Base-by-base conservation (phyloP, 2,888 invertebrate genomes). In the Mimachlamys varia region DNA sequence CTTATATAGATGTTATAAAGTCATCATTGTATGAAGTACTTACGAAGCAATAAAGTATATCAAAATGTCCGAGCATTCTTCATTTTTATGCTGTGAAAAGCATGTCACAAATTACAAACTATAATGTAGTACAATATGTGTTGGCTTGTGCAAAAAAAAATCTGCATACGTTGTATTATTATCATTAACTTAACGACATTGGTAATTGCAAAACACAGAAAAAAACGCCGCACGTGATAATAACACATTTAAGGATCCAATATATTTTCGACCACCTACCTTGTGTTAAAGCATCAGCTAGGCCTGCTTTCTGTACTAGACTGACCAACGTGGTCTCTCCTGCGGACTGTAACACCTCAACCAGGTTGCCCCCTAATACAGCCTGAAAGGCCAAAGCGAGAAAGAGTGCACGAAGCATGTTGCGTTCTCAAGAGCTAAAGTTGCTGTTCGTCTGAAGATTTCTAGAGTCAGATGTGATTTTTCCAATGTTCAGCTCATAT, bases 231-330 rank as follows among this genome's bases (percentile, higher is more conserved):
- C 22, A 58, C 7, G 19, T 22, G 7, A 58, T 4, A 58, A 58
- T 58, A 58, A 2, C 22, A 3, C 58, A n/a, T 7, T 19, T 22
- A 33, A 76, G 13, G 7, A 76, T 33, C 4, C 12, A 76, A n/a
- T 2, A 62, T 62, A n/a, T 33, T 33, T 12, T 19, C 33, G 27
- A 27, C 76, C 33, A 76, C 76, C 33, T 12, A 76, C 76, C 76
- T 27, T 76, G 76, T 76, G 12, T 15, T 3, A 76, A 22, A 15
- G 92, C 92, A 22, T 88, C 89, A 0, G 93, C 93, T 22, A 95
- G 91, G 0, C 92, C 92, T 22, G 94, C 94, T 88, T 93, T 89
- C 58, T 90, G 91, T 13, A 93, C 92, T 13, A 94, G 88, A 62
- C 89, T 92, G 19, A 93, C 90, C 37, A 94, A 91, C 22, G 93